Evolutionary conservation across 2,797 vertebrate genomes (phyloP).

Genomic region (Myripristis jacobus): DNA sequence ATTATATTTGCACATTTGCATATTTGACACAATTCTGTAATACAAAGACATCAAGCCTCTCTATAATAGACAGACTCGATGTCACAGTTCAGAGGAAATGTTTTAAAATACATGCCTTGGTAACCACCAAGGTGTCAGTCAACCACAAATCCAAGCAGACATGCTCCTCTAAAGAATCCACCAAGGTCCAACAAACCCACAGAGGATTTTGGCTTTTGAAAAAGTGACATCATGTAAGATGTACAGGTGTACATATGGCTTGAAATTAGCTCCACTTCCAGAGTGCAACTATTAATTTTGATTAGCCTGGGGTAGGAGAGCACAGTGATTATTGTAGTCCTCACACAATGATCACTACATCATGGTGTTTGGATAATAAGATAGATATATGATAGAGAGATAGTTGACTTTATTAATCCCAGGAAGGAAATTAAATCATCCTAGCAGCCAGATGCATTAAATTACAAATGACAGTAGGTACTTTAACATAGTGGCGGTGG

Average conservation of each 20-base stretch:
- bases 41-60: not conserved
- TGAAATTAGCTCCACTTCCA: constrained; percentile 14
- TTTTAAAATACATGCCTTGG: not conserved
- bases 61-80: not conserved
- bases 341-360: constrained; percentile 3
- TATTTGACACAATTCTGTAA: too few species aligned
- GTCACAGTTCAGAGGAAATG: not conserved
- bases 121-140: not conserved
- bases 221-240: constrained; percentile 8
- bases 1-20: too few species aligned
- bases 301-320: not conserved
- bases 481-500: too few species aligned
- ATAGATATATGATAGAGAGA: not conserved
- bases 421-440: too few species aligned
- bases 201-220: constrained; percentile 14
- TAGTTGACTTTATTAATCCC: too few species aligned
- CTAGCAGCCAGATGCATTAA: too few species aligned
- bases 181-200: not conserved
- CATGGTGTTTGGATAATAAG: constrained; percentile 8
- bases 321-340: not conserved
- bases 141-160: not conserved
- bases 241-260: not conserved
- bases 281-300: constrained; percentile 24
- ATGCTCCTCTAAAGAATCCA: constrained; percentile 1
- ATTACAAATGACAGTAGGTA: too few species aligned